A percentile compares a stretch with the other conserved stretches of the same genome.
Conservation (phyloP, 2,888 invertebrate genomes). For the Drosophila infuscata region DNA sequence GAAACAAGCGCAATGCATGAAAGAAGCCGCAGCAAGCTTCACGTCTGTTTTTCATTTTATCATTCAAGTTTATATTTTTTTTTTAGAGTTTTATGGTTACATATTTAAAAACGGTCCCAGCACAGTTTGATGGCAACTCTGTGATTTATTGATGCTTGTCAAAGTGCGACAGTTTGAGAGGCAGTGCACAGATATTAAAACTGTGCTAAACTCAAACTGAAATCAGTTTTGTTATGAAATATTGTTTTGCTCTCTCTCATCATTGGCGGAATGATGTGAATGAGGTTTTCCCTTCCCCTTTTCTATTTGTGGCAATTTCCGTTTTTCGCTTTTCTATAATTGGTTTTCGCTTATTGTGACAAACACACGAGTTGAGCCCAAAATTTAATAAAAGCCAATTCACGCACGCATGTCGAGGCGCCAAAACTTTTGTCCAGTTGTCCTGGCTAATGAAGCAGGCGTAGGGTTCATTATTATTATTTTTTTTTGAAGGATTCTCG, state of each 20-base stretch:
- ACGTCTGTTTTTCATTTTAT: conserved; percentile 11
- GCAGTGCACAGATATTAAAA: neutral
- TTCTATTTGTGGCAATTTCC: conserved; percentile 53
- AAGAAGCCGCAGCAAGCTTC: conserved; percentile 9
- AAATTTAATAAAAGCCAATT: conserved; percentile 58
- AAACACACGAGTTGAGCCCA: conserved; percentile 55
- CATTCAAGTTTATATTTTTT: conserved; percentile 6
- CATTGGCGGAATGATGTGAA: neutral
- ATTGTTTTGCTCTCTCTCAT: neutral
- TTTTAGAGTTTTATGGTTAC: conserved; percentile 5
- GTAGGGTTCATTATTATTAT: neutral
- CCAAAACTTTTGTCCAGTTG: conserved; percentile 25
- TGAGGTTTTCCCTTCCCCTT: neutral
- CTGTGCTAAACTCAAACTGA: neutral
- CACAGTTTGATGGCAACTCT: conserved; percentile 16
- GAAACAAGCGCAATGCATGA: neutral
- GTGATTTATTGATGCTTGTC: conserved; percentile 28
- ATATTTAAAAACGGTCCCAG: conserved; percentile 17
- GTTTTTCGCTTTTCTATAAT: conserved; percentile 65
- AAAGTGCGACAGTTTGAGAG: conserved; percentile 24
- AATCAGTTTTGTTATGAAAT: neutral
- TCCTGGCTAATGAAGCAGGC: conserved; percentile 40
- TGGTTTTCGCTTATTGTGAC: conserved; percentile 60
- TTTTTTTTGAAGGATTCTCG: neutral
- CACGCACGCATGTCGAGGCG: conserved; percentile 40